Evolutionary conservation across 2,797 vertebrate genomes (phyloP).

Genomic region (Prunella strophiata): DNA sequence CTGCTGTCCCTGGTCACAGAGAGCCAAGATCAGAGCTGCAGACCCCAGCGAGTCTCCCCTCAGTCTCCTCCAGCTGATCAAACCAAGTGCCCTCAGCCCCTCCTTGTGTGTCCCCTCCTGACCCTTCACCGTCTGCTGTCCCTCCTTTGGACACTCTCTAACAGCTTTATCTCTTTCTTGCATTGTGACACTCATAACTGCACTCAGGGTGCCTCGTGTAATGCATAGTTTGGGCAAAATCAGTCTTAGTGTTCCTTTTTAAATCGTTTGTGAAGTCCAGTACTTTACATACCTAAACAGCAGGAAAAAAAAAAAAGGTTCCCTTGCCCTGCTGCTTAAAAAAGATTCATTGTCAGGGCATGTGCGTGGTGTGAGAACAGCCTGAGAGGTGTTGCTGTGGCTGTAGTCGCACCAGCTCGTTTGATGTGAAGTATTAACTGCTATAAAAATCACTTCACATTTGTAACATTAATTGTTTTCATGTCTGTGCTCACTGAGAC

Average conservation of each 20-base stretch:
- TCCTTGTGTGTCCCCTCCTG: not conserved
- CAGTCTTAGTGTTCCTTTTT: fast-evolving
- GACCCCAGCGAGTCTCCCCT: not conserved
- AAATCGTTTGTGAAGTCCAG: not conserved
- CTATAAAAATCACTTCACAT: not conserved
- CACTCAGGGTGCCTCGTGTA: not conserved
- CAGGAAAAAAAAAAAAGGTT: not conserved
- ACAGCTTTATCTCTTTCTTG: not conserved
- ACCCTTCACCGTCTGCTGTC: not conserved
- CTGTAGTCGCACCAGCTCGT: not conserved
- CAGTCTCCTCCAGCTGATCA: not conserved
- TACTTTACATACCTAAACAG: not conserved
- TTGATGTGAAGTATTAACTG: not conserved
- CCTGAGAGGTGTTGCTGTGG: not conserved
- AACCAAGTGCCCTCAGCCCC: too few species aligned
- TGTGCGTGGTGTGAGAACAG: not conserved
- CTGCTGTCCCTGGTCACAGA: not conserved
- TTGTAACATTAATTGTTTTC: not conserved
- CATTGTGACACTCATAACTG: not conserved
- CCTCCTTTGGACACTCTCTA: not conserved
- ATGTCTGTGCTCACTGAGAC: fast-evolving
- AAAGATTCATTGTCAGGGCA: not conserved
- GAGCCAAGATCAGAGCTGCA: not conserved
- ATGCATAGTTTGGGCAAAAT: fast-evolving
- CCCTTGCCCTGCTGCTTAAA: fast-evolving